phyloP scores from a whole-genome alignment of 2,888 invertebrate species.

The Villa cingulata region DNA sequence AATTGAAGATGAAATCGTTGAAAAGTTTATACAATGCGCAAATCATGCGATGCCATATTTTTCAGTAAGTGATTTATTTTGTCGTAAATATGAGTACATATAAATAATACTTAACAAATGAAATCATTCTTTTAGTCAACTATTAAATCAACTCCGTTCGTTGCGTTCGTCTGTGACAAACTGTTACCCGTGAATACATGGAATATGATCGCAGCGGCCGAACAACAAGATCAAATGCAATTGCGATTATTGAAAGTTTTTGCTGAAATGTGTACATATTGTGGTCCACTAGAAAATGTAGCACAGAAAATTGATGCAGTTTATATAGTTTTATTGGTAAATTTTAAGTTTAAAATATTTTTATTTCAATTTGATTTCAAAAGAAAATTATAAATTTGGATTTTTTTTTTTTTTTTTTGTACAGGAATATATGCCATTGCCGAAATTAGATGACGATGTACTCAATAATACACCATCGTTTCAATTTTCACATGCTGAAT shows the following conservation, averaged over 20 bases:
- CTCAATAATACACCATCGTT: constrained; percentile 60
- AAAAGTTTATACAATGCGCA: constrained; percentile 71
- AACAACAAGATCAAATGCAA: constrained; percentile 49
- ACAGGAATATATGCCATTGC: constrained; percentile 78
- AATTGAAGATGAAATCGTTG: constrained; percentile 54
- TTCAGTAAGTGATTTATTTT: constrained; percentile 49
- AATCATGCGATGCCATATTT: constrained; percentile 76
- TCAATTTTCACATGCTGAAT: constrained; percentile 88
- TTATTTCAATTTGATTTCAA: not conserved
- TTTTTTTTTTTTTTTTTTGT: constrained; percentile 10
- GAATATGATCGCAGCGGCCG: constrained; percentile 47
- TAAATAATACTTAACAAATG: not conserved
- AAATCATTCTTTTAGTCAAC: constrained; percentile 50
- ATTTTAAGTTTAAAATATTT: constrained; percentile 16
- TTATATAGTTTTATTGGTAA: constrained; percentile 65
- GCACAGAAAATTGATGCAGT: constrained; percentile 60
- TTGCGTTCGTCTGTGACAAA: constrained; percentile 71
- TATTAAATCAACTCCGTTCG: constrained; percentile 73
- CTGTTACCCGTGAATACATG: constrained; percentile 58
- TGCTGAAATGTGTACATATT: constrained; percentile 69
- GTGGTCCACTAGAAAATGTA: constrained; percentile 62
- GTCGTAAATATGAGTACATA: not conserved
- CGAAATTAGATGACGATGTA: constrained; percentile 53
- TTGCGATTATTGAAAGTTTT: constrained; percentile 72
- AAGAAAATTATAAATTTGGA: not conserved